Percentiles rank a stretch among this genome's conserved stretches.
Evolutionary conservation across 2,113 vertebrate genomes (phyloP).

Genomic region (Phodopus roborovskii): DNA sequence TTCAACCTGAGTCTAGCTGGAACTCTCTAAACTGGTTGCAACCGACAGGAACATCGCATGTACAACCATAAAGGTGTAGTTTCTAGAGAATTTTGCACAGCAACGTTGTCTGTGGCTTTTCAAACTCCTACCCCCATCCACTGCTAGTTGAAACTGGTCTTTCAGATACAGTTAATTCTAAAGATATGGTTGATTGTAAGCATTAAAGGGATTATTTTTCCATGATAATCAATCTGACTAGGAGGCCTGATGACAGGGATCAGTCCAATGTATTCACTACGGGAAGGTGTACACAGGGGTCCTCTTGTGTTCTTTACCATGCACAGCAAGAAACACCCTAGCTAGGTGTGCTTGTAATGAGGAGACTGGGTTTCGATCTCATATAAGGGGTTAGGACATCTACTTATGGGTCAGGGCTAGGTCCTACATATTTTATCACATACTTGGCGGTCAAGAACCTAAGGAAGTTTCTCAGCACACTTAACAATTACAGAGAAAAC

Average conservation of each 20-base stretch:
- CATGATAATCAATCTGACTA: conserved; percentile 4
- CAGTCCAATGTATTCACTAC: not conserved
- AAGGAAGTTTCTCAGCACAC: not conserved
- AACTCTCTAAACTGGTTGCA: conserved; percentile 62
- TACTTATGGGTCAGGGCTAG: not conserved
- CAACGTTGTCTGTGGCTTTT: not conserved
- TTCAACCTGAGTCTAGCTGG: conserved; percentile 48
- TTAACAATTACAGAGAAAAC: not conserved
- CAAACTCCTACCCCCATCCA: not conserved
- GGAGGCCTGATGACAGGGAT: not conserved
- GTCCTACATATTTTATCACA: not conserved
- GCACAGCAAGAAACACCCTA: not conserved
- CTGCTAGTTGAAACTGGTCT: not conserved
- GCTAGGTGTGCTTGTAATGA: not conserved
- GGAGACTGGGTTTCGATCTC: too few relatives aligned
- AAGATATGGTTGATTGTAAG: conserved; percentile 5
- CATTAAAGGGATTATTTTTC: not conserved
- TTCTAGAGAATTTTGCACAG: conserved; percentile 26
- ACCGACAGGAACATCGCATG: conserved; percentile 3
- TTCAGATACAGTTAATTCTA: conserved; percentile 1
- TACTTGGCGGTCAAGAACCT: not conserved
- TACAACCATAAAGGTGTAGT: not conserved
- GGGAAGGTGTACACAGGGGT: not conserved
- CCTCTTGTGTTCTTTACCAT: not conserved
- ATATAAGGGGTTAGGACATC: not conserved